Evolutionary conservation across 2,113 vertebrate species (phyloP).

Genomic region (Cranoglanis bouderius): DNA sequence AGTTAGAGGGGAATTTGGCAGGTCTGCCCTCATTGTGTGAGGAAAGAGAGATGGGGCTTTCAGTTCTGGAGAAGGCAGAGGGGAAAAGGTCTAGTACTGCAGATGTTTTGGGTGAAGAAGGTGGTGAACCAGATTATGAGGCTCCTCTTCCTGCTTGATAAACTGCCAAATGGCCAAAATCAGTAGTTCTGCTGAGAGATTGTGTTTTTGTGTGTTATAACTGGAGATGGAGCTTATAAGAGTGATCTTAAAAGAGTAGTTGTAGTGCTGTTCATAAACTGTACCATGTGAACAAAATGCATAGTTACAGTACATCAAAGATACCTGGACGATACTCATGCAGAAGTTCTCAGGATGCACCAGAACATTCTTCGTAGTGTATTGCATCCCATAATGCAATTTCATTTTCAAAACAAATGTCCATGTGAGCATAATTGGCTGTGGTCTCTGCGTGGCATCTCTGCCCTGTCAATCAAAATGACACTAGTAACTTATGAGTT

Average conservation of each 20-base stretch:
- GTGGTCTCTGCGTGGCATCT: not conserved
- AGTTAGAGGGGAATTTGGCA: slow-evolving; percentile 45
- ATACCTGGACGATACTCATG: not conserved
- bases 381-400: not conserved
- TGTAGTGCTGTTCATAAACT: not conserved
- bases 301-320: not conserved
- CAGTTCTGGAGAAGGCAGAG: not conserved
- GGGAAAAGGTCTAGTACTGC: slow-evolving; percentile 52
- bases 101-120: slow-evolving; percentile 45
- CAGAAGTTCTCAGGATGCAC: not conserved
- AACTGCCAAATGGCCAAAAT: not conserved
- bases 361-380: not conserved
- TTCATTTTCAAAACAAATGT: not conserved
- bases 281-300: not conserved
- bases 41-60: slow-evolving; percentile 15
- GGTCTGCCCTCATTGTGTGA: slow-evolving; percentile 30
- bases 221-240: not conserved
- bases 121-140: slow-evolving; percentile 19
- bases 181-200: not conserved
- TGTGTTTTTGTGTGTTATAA: not conserved
- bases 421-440: not conserved
- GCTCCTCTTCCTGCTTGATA: slow-evolving; percentile 46
- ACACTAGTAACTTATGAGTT: not conserved
- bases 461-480: not conserved
- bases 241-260: not conserved